A percentile compares a stretch with the other conserved stretches of the same genome.
Conservation (phyloP, 2,888 invertebrate species). For the Pollenia labialis region DNA sequence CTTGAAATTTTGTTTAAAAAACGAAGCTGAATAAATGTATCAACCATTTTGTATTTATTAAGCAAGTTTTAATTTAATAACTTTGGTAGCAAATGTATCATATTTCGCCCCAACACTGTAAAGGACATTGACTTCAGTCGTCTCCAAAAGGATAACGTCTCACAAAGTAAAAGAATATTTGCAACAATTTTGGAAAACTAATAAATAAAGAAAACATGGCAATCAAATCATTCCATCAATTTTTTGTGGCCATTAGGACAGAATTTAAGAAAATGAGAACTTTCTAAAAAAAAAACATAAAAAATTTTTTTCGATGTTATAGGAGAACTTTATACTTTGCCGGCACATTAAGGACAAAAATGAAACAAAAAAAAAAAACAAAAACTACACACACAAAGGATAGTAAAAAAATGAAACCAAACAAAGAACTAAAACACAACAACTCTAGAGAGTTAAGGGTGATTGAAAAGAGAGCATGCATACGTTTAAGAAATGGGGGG, state of each 20-base stretch:
- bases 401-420: conserved; percentile 53
- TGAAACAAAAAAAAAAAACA: not conserved
- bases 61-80: conserved; percentile 11
- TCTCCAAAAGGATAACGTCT: conserved; percentile 14
- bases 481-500: conserved; percentile 9
- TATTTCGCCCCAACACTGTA: conserved; percentile 3
- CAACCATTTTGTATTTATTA: not conserved
- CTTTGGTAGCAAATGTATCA: conserved; percentile 4
- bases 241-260: conserved; percentile 28
- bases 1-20: no score
- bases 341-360: conserved; percentile 13
- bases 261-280: conserved; percentile 3
- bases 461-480: not conserved
- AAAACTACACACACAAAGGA: conserved; percentile 45
- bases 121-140: conserved; percentile 43
- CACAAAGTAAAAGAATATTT: conserved; percentile 31
- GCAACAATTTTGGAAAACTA: conserved; percentile 27
- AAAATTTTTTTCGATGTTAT: conserved; percentile 44
- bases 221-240: conserved; percentile 54
- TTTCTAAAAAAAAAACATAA: conserved; percentile 2
- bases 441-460: conserved; percentile 1
- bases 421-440: conserved; percentile 29
- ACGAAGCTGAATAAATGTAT: no score
- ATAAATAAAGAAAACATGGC: conserved; percentile 62
- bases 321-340: conserved; percentile 66